Conservation (phyloP, 2,888 invertebrate species). For the Argyresthia goedartella region DNA sequence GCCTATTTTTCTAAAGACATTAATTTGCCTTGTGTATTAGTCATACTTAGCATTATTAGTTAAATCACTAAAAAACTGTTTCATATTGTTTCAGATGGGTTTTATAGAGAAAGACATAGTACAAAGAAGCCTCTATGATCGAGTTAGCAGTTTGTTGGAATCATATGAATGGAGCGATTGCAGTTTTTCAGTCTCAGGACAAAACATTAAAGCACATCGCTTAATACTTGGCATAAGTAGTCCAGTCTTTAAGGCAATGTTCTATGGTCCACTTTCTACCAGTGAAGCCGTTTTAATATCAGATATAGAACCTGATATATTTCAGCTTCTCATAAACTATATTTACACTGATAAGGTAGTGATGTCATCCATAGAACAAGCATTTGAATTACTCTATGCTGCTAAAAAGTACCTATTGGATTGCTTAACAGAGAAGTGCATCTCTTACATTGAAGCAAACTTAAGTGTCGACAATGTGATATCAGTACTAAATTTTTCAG, state of each 20-base stretch:
- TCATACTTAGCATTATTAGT: neutral
- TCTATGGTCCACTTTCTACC: constrained; percentile 72
- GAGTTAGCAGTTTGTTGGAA: constrained; percentile 55
- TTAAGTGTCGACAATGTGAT: constrained; percentile 70
- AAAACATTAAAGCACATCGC: constrained; percentile 71
- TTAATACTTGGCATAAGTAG: constrained; percentile 74
- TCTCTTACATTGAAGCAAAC: constrained; percentile 64
- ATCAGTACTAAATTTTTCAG: constrained; percentile 72
- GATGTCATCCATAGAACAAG: constrained; percentile 67
- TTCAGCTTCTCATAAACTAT: constrained; percentile 72
- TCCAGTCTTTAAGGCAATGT: constrained; percentile 78
- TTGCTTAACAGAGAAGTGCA: constrained; percentile 59
- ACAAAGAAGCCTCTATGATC: constrained; percentile 49
- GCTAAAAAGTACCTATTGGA: constrained; percentile 75
- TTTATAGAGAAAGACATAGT: constrained; percentile 32
- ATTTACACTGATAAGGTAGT: constrained; percentile 73
- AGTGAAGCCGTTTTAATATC: constrained; percentile 59
- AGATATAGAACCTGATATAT: constrained; percentile 72
- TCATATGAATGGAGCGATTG: constrained; percentile 73
- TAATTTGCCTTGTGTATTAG: too few relatives aligned
- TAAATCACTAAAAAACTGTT: constrained; percentile 9
- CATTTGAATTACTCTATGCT: constrained; percentile 74
- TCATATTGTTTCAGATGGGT: constrained; percentile 47
- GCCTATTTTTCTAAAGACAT: too few relatives aligned
- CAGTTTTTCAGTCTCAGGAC: constrained; percentile 63